These are phyloP conservation scores for Eupithecia subumbrata DNA, from an alignment of 2,888 invertebrate species.

Conservation along the genomic window DNA sequence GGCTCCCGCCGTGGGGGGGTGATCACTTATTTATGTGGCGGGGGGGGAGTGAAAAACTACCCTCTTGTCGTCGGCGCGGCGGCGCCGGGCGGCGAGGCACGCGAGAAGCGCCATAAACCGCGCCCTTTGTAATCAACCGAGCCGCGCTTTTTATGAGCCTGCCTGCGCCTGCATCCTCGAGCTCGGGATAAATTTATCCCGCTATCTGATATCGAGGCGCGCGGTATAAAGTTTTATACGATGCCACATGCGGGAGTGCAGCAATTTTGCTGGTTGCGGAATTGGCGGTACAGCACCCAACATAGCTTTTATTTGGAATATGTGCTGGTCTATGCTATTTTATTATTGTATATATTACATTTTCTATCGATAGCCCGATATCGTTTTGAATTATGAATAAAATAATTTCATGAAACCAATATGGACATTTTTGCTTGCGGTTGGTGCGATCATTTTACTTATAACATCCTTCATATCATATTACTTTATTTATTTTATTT, in stretches of 20 bases:
- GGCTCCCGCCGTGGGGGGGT: conserved; percentile 57
- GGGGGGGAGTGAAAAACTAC: conserved; percentile 80
- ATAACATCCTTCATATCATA: background rate
- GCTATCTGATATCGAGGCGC: conserved; percentile 72
- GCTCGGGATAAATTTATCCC: conserved; percentile 73
- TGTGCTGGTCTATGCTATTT: conserved; percentile 23
- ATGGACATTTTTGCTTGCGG: background rate
- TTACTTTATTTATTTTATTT: background rate
- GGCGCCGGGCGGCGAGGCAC: conserved; percentile 52
- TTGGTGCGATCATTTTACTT: background rate
- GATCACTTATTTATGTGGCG: conserved; percentile 82
- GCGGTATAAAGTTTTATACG: conserved; percentile 58
- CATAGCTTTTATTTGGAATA: conserved; percentile 24
- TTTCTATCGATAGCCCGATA: background rate
- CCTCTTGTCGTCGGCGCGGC: conserved; percentile 68
- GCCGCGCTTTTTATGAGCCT: conserved; percentile 79
- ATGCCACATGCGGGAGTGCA: conserved; percentile 46
- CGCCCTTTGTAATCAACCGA: conserved; percentile 78
- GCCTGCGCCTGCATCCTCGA: conserved; percentile 69
- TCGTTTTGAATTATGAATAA: background rate
- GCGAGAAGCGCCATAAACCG: conserved; percentile 69
- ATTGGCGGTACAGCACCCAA: conserved; percentile 32
- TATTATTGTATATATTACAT: conserved; percentile 17
- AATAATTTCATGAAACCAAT: background rate
- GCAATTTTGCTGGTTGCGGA: conserved; percentile 41